Base-by-base conservation (phyloP, 2,113 vertebrate species). In the Anseranas semipalmata region DNA sequence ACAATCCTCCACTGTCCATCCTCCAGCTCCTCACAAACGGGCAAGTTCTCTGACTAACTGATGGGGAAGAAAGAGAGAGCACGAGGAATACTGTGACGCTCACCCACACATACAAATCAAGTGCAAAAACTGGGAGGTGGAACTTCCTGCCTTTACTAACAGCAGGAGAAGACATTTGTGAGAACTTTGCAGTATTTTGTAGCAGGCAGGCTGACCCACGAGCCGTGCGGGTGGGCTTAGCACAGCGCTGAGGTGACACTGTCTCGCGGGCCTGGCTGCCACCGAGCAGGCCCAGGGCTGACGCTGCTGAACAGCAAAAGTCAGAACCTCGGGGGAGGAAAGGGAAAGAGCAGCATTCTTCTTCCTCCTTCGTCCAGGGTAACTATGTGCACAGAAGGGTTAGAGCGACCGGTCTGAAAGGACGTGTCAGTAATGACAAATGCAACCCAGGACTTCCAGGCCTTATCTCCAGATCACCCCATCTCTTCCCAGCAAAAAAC, bases 231-330 rank as follows among this genome's bases (percentile, higher is more conserved):
- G 32, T 4, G 1, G 56, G 43, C 43, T 76, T 25, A 50, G 62
- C 50, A 56, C 12, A 62, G 35, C 27, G 10, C 1, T 53, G 32
- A 5, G 15, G 8, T 20, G 60, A 52, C 56, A 85, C 11, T 55
- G 35, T 37, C 70, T 32, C 1, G 0, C 0, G 0, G 73, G 56
- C 10, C 41, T 14, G 65, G 62, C 66, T 37, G 18, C 16, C n/a
- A 7, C 41, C 0, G 2, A 62, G 41, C 50, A 75, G 25, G 17
- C 53, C 30, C 1, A 3, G 24, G 32, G 27, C 52, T 63, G 13
- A 1, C 10, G 19, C 37, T 28, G 39, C 52, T 30, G 43, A 72
- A 68, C 32, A 85, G 35, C 15, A 28, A n/a, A n/a, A 19, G 59
- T 27, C 5, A 33, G 80, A 76, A 10, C 20, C 50, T 18, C 3